Percentiles rank a stretch among this genome's conserved stretches.
Evolutionary conservation across 2,113 vertebrate genomes (phyloP).

Genomic region (Embiotoca jacksoni): DNA sequence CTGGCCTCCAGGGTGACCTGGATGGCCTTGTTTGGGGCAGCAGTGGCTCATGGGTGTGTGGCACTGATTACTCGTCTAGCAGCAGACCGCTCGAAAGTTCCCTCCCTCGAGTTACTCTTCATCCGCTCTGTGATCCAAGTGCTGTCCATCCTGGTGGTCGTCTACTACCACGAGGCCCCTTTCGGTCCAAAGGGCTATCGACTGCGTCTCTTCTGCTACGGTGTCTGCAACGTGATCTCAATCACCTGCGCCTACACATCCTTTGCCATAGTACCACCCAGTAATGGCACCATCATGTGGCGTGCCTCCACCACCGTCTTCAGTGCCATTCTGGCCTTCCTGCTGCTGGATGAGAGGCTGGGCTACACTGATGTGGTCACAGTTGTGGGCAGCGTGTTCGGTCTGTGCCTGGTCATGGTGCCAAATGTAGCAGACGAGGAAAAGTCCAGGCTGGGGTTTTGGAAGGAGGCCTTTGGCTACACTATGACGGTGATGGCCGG

Average conservation of each 20-base stretch:
- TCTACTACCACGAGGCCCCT: conserved; percentile 93
- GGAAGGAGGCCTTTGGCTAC: conserved; percentile 98
- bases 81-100: conserved; percentile 96
- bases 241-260: conserved; percentile 99
- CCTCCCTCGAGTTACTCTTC: conserved; percentile 96
- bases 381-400: conserved; percentile 92
- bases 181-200: conserved; percentile 96
- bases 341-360: conserved; percentile 95
- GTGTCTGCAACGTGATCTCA: conserved; percentile 96
- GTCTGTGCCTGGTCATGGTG: conserved; percentile 96
- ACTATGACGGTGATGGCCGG: conserved; percentile 98
- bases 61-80: conserved; percentile 94
- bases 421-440: conserved; percentile 94
- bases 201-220: conserved; percentile 94
- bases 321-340: conserved; percentile 94
- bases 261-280: conserved; percentile 97
- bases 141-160: conserved; percentile 92
- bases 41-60: conserved; percentile 94
- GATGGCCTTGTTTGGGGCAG: conserved; percentile 94
- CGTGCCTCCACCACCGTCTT: conserved; percentile 96
- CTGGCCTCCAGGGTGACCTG: conserved; percentile 92
- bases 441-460: conserved; percentile 90
- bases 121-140: conserved; percentile 96
- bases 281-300: conserved; percentile 98
- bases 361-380: conserved; percentile 90